Evolutionary conservation across 1,140 invertebrate genomes (phyloP), one percentile per base, ranked within the genome.

Genomic region (Solenopsis invicta): DNA sequence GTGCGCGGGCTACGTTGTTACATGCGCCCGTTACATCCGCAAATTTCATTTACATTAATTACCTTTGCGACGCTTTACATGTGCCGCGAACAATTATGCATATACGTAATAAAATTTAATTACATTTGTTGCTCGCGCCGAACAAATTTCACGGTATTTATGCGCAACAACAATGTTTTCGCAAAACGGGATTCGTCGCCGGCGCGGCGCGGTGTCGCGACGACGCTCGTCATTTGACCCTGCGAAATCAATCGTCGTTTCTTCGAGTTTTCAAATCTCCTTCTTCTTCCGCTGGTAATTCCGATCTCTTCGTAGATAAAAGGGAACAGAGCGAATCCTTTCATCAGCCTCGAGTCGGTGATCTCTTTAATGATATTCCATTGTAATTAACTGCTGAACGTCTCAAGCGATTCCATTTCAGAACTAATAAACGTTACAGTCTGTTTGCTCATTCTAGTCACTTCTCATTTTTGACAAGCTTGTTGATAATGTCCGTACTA

Each of bases 21-120:
- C 80, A 62, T 24, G 18, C 67, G 67, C 37, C 29, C 6, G 66
- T 82, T 67, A 67, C 77, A 72, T 21, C 80, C 67, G 37, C 67
- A 62, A 84, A 84, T 84, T 84, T 84, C 80, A 84, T 84, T 84
- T 84, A 61, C 59, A 61, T 84, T 84, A 74, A 84, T 84, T 75
- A 84, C 24, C 69, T 75, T 80, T 41, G 76, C 56, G 24, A 62
- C 56, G 48, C 48, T 67, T 75, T 84, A 74, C 45, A 69, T 41
- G 34, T 56, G 34, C 41, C 41, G 61, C 18, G 29, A 24, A 21
- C 41, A 48, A 74, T 64, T 80, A 74, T 34, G 61, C 62, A 37
- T 59, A 29, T 74, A 54, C 48, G 41, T 4, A 37, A n/a, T 74
- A 59, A 61, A 84, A 84, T 84, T 84, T 74, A 69, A 81, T 81